Conservation (phyloP, 2,113 vertebrate species). For the Cyanoramphus novaezelandiae region DNA sequence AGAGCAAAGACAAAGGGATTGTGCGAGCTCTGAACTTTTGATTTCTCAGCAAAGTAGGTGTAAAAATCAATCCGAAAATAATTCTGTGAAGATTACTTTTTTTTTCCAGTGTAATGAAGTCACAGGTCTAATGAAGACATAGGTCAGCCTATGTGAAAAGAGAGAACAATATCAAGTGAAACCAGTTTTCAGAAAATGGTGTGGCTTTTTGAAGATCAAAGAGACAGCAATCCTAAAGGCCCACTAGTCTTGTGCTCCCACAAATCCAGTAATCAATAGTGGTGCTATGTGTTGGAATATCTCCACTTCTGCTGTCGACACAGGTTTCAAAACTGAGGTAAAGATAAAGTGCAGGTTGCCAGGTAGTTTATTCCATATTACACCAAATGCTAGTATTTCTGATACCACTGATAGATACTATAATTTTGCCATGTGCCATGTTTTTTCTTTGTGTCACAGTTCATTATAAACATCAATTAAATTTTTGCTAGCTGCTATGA, state of each 20-base stretch:
- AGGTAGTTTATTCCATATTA: not conserved
- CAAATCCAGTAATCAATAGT: not conserved
- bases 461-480: not conserved
- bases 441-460: not conserved
- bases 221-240: not conserved
- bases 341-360: not conserved
- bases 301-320: not conserved
- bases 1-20: not conserved
- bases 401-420: not conserved
- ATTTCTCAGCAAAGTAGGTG: not conserved
- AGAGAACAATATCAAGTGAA: not conserved
- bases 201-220: not conserved
- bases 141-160: not conserved
- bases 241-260: not conserved
- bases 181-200: not conserved
- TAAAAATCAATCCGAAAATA: not conserved
- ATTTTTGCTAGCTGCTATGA: not conserved
- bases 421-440: accelerated
- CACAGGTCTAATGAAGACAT: not conserved
- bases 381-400: not conserved
- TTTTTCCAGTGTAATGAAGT: not conserved
- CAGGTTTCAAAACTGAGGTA: not conserved
- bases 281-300: accelerated
- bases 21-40: not conserved
- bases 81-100: not conserved